Percentiles rank a stretch among this genome's conserved stretches.
These are phyloP conservation scores for Eulemur coronatus DNA, from an alignment of 2,797 vertebrate species.

Conservation along the genomic window DNA sequence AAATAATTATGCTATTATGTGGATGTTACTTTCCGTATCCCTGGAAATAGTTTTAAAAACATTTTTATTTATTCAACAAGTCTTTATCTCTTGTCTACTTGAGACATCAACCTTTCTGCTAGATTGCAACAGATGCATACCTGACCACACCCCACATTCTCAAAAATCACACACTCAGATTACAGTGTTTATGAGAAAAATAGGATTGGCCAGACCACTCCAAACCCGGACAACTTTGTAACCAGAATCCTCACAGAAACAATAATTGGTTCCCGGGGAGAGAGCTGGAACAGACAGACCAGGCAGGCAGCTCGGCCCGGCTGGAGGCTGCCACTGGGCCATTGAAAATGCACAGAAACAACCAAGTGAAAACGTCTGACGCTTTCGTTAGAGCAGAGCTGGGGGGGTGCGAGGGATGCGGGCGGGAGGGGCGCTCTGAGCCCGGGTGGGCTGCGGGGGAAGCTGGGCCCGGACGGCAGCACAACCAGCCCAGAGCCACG, in stretches of 20 bases:
- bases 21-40: neutral
- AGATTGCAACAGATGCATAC: neutral
- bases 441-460: rapidly evolving
- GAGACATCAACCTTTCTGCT: neutral
- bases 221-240: neutral
- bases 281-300: neutral
- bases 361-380: neutral
- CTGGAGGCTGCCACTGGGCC: neutral
- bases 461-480: neutral
- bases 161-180: conserved; percentile 15
- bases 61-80: neutral
- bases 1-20: neutral
- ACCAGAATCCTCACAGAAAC: neutral
- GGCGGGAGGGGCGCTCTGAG: rapidly evolving
- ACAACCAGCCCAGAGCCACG: neutral
- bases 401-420: neutral
- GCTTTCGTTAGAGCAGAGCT: neutral
- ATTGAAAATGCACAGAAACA: neutral
- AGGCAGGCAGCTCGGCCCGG: neutral
- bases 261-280: neutral
- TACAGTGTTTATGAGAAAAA: neutral
- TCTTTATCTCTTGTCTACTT: neutral
- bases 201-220: neutral
- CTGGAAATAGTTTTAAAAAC: neutral
- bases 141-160: neutral